Evolutionary conservation across 2,113 vertebrate genomes (phyloP), one percentile per base, ranked within the genome.

Genomic region (Callopanchax toddi): DNA sequence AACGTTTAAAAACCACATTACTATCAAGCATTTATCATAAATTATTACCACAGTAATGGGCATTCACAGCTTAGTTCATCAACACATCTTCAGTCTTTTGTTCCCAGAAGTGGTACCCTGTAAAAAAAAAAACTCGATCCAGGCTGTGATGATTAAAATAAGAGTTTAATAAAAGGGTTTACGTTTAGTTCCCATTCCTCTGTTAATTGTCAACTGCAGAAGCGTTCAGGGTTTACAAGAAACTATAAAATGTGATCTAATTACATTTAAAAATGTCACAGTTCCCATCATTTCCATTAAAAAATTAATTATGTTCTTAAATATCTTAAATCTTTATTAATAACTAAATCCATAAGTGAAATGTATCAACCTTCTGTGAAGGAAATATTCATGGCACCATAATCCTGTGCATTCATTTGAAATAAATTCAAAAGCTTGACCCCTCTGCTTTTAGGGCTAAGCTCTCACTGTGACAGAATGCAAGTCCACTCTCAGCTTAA

Each of bases 71-170:
- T 67, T 74, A 68, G 16, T 65, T 74, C 29, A 43, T 69, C 16
- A 44, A 72, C 60, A 60, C 36, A 39, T 57, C 29, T 22, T 45
- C 25, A 16, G 25, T 11, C 0, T 42, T 52, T 22, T 65, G 50
- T 60, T 42, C 45, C 29, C 26, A 43, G 26, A 48, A 55, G 56
- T 40, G 25, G 25, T 29, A 12, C n/a, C 86, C 80, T 85, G 81
- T 80, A 71, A 59, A 70, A 83, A 70, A 71, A 59, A 70, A 83
- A 70, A 51, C 59, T 76, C 76, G 79, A 79, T 56, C 63, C 60
- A n/a, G 39, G 59, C 66, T 78, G 71, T 57, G n/a, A n/a, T n/a
- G n/a, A n/a, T n/a, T n/a, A n/a, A n/a, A n/a, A n/a, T n/a, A n/a
- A n/a, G n/a, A n/a, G n/a, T n/a, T n/a, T n/a, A n/a, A n/a, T n/a